phyloP scores from a whole-genome alignment of 2,888 invertebrate genomes.

The Petrolisthes cinctipes region DNA sequence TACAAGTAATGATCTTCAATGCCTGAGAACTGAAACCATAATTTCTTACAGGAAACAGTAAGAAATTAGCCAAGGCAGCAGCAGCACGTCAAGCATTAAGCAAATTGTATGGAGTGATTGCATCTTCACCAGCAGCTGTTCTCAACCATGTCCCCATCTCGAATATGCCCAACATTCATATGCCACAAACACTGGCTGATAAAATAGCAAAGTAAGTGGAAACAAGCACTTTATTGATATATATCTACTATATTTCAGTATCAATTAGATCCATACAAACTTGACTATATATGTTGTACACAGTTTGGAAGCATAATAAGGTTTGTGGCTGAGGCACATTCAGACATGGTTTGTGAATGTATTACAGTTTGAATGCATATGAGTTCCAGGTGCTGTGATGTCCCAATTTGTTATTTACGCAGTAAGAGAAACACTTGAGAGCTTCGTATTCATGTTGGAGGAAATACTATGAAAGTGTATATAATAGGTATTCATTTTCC shows the following conservation, averaged over 20 bases:
- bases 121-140: conserved; percentile 51
- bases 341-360: too few relatives aligned
- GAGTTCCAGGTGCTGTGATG: too few relatives aligned
- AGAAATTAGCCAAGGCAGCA: conserved; percentile 84
- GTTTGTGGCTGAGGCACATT: too few relatives aligned
- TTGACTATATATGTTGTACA: too few relatives aligned
- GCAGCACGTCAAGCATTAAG: conserved; percentile 65
- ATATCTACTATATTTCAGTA: too few relatives aligned
- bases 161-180: conserved; percentile 65
- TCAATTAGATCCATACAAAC: too few relatives aligned
- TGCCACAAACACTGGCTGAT: conserved; percentile 83
- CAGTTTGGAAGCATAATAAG: too few relatives aligned
- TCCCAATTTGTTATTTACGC: too few relatives aligned
- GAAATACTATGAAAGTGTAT: background rate
- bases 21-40: background rate
- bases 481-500: background rate
- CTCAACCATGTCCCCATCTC: conserved; percentile 57
- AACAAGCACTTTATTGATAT: too few relatives aligned
- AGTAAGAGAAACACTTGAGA: too few relatives aligned
- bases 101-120: conserved; percentile 61
- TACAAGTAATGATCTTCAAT: too few relatives aligned
- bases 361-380: too few relatives aligned
- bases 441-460: background rate
- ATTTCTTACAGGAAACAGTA: conserved; percentile 80
- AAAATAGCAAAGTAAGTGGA: conserved; percentile 76